Conservation (phyloP, 1,140 invertebrate genomes). For the Achatina immaculata region DNA sequence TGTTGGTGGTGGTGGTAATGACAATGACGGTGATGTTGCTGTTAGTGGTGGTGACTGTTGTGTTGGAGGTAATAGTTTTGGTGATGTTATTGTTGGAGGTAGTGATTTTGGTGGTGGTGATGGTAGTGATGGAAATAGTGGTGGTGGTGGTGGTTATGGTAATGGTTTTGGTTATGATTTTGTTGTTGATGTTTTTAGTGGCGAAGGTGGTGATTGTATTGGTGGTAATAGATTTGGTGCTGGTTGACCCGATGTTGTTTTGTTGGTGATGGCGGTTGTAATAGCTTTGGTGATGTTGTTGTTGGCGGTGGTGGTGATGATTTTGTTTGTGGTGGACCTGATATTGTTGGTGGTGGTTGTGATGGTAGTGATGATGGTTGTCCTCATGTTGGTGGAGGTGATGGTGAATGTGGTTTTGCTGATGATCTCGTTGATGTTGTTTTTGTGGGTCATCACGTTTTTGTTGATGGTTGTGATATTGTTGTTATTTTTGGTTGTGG, state of each 20-base stretch:
- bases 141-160: not conserved
- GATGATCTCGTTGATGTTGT: not conserved
- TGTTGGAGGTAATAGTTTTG: not conserved
- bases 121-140: not conserved
- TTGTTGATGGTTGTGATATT: not conserved
- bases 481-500: too few relatives aligned
- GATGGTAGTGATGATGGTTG: too few relatives aligned
- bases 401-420: not conserved
- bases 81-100: not conserved
- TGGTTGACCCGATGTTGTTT: too few relatives aligned
- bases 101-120: not conserved
- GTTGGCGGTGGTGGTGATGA: not conserved
- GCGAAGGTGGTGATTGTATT: too few relatives aligned
- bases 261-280: too few relatives aligned
- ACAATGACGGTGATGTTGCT: not conserved
- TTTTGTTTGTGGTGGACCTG: too few relatives aligned
- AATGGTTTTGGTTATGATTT: not conserved
- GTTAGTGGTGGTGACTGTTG: not conserved
- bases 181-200: too few relatives aligned
- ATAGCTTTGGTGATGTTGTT: too few relatives aligned
- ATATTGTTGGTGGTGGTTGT: too few relatives aligned
- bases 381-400: not conserved
- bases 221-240: not conserved
- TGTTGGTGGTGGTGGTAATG: conserved; percentile 14
- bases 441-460: not conserved